Evolutionary conservation across 2,888 invertebrate species (phyloP).

Genomic region (Oscheius onirici): DNA sequence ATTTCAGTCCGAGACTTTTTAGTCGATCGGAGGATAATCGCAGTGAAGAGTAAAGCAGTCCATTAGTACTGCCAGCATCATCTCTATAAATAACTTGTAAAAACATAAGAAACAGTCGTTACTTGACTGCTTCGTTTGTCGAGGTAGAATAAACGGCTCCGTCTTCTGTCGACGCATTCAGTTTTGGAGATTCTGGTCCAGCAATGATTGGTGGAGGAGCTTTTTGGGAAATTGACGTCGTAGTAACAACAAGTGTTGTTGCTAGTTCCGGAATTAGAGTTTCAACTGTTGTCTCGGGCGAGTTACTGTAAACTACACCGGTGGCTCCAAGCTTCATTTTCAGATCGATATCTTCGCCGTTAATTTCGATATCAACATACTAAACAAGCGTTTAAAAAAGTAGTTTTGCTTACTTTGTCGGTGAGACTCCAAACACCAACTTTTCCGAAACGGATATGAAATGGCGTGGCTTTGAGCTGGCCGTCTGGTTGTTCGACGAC

Average conservation of each 20-base stretch:
- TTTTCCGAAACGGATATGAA: constrained; percentile 99
- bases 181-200: too few species aligned
- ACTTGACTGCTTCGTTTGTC: not conserved
- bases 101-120: not conserved
- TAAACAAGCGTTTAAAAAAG: constrained; percentile 42
- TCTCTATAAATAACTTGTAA: not conserved
- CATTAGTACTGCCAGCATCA: not conserved
- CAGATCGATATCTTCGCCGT: constrained; percentile 79
- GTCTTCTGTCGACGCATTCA: too few species aligned
- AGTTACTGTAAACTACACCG: constrained; percentile 84
- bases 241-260: too few species aligned
- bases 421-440: constrained; percentile 92
- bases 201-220: too few species aligned
- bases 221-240: too few species aligned
- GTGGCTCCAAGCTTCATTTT: constrained; percentile 98
- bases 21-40: constrained; percentile 75
- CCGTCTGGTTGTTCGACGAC: constrained; percentile 98
- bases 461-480: constrained; percentile 91
- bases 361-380: constrained; percentile 96
- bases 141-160: not conserved
- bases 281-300: too few species aligned
- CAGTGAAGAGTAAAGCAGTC: not conserved
- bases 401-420: constrained; percentile 83
- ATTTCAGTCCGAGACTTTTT: constrained; percentile 85
- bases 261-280: too few species aligned